Evolutionary conservation across 2,888 invertebrate genomes (phyloP).

Genomic region (Melanotus villosus): DNA sequence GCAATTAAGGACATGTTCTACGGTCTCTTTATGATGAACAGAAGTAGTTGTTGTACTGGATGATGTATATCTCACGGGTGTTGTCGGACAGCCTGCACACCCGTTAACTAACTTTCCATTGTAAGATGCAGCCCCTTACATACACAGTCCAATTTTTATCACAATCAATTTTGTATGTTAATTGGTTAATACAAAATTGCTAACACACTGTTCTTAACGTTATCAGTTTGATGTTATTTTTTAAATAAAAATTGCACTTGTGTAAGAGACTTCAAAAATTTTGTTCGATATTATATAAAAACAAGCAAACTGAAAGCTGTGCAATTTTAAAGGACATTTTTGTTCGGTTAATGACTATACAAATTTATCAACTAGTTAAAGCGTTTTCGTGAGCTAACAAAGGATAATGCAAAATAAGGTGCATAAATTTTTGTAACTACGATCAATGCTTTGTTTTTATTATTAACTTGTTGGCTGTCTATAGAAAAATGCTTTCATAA

Average conservation of each 20-base stretch:
- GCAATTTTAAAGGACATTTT: constrained; percentile 1
- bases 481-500: no score
- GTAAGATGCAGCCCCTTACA: constrained; percentile 43
- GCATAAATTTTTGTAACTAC: no score
- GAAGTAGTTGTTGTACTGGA: constrained; percentile 68
- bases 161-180: constrained; percentile 1
- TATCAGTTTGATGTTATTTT: no score
- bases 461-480: no score
- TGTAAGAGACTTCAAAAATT: constrained; percentile 26
- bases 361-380: background rate
- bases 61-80: constrained; percentile 68
- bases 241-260: constrained; percentile 44
- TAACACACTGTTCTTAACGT: background rate
- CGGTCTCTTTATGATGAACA: constrained; percentile 72
- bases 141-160: constrained; percentile 47
- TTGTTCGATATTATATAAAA: constrained; percentile 9
- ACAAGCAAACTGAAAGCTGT: constrained; percentile 22
- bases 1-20: constrained; percentile 83
- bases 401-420: no score
- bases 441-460: no score
- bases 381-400: no score
- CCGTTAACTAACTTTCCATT: constrained; percentile 51
- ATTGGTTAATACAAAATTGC: background rate
- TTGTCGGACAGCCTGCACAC: constrained; percentile 75
- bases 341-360: background rate